These are phyloP conservation scores for Plecturocebus donacophilus DNA, from an alignment of 2,113 vertebrate species.

Conservation along the genomic window DNA sequence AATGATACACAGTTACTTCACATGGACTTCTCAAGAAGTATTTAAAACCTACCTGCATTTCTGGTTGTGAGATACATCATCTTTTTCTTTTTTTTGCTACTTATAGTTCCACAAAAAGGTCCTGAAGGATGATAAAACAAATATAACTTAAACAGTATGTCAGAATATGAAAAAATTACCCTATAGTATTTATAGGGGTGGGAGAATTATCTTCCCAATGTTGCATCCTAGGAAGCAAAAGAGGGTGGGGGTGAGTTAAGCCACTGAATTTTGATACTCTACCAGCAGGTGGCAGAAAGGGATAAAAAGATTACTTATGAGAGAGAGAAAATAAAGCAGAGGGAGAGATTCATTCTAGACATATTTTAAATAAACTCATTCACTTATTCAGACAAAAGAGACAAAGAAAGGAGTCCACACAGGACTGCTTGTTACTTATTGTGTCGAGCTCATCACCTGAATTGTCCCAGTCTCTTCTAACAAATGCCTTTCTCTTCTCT, in stretches of 20 bases:
- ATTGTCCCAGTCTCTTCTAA: constrained; percentile 94
- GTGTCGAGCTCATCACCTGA: constrained; percentile 83
- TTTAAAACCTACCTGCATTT: constrained; percentile 92
- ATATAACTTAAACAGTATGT: not conserved
- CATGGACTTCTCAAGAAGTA: not conserved
- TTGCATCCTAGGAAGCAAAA: not conserved
- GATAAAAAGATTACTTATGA: constrained; percentile 27
- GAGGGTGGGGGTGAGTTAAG: not conserved
- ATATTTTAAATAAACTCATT: constrained; percentile 43
- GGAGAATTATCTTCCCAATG: not conserved
- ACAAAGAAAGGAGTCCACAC: constrained; percentile 55
- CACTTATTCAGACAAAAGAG: constrained; percentile 38
- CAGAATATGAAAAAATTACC: not conserved
- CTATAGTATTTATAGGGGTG: not conserved
- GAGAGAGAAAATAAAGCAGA: not conserved
- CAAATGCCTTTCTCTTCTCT: constrained; percentile 99
- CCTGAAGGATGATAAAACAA: constrained; percentile 84
- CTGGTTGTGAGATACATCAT: constrained; percentile 99
- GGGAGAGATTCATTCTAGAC: not conserved
- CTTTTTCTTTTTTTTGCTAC: constrained; percentile 97
- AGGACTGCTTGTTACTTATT: constrained; percentile 16
- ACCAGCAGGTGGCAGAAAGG: constrained; percentile 77
- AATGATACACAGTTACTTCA: not conserved
- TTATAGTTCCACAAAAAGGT: constrained; percentile 94
- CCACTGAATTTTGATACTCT: constrained; percentile 27